Percentiles rank a stretch among this genome's conserved stretches.
Evolutionary conservation across 2,113 vertebrate species (phyloP).

Genomic region (Equus quagga): DNA sequence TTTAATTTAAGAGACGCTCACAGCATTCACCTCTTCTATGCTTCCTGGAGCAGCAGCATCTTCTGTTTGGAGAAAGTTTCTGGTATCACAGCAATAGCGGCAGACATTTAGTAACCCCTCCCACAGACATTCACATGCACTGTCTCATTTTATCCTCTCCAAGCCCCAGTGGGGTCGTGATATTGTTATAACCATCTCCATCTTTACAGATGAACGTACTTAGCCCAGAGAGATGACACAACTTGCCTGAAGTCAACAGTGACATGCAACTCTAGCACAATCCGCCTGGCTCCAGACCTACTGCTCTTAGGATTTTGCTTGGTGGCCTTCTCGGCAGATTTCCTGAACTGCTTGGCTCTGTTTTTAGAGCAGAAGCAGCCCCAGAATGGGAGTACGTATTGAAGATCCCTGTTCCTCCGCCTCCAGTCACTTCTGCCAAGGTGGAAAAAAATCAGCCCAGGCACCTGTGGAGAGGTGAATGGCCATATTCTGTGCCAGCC

Average conservation of each 20-base stretch:
- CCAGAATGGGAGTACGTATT: background rate
- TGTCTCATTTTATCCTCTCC: background rate
- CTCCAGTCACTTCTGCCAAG: background rate
- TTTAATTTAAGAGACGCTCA: background rate
- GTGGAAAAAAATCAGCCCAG: background rate
- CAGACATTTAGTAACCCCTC: rapidly evolving
- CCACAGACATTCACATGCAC: rapidly evolving
- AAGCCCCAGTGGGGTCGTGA: rapidly evolving
- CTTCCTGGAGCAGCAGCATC: background rate
- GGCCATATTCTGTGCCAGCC: background rate
- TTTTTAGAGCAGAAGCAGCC: background rate
- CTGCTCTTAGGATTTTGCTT: rapidly evolving
- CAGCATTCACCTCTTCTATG: background rate
- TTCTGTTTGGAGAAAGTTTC: background rate
- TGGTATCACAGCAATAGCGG: rapidly evolving
- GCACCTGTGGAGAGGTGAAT: background rate
- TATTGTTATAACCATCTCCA: background rate
- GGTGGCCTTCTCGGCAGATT: background rate
- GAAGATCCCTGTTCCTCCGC: background rate
- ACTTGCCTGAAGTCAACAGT: no score
- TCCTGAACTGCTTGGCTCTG: background rate
- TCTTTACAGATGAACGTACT: background rate
- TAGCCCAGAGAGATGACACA: background rate
- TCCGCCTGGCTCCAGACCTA: background rate
- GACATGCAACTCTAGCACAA: rapidly evolving